Evolutionary conservation across 2,888 invertebrate species (phyloP), one percentile per base, ranked within the genome.

Genomic region (Fragum whitleyi): DNA sequence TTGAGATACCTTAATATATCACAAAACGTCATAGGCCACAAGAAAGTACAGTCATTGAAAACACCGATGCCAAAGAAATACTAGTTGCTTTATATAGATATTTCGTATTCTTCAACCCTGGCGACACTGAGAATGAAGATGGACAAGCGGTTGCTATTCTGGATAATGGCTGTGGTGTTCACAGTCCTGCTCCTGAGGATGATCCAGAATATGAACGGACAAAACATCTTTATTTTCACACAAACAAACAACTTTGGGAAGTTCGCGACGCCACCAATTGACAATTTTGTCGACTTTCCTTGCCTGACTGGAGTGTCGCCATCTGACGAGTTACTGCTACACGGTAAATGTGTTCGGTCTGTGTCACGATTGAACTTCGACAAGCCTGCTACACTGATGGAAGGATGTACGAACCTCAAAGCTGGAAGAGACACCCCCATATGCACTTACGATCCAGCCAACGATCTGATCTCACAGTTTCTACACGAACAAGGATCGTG

Each of bases 351-450:
- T 65, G 65, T 65, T 19, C 65, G 65, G 1, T 36, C 21, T 7
- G n/a, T 65, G 42, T n/a, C 65, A 1, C n/a, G 11, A 6, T 14
- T 65, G 23, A 65, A 65, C 42, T 42, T 65, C 14, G 65, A 42
- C 9, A 39, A 65, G 5, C 21, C 39, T 2, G 42, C 19, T 11
- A 42, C 65, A 19, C 39, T 42, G 9, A 65, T 42, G 42, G 14
- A 65, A 5, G 42, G 42, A 21, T 65, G 65, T 19, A 65, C 65
- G 21, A 11, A 21, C 0, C n/a, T 65, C 14, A 11, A 16, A 19
- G 61, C 61, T n/a, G 61, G 61, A 2, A 61, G 29, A 32, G 61
- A 61, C 19, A 65, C 65, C 14, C 65, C 65, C 9, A 42, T 65
- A 9, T 65, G 65, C 23, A 65, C 65, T 3, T 65, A 65, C 36